Evolutionary conservation across 1,140 invertebrate genomes (phyloP).

Genomic region (Platyscapa corneri): DNA sequence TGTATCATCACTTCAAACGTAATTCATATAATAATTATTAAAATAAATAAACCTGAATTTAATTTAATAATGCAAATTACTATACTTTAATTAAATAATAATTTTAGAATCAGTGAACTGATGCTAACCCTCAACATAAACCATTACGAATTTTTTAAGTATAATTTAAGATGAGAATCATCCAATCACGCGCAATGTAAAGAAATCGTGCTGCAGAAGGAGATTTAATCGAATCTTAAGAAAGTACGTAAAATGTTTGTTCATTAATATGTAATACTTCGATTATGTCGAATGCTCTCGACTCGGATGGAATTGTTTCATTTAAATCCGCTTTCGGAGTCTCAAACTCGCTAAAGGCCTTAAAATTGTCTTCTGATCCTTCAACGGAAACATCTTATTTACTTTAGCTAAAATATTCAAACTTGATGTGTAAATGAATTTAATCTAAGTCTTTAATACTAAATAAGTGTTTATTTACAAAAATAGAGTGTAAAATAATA

Average conservation of each 20-base stretch:
- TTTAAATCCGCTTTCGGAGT: slow-evolving; percentile 44
- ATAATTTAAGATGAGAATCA: slow-evolving; percentile 24
- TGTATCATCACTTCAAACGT: no score
- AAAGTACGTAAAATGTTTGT: slow-evolving; percentile 39
- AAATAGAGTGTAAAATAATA: neutral
- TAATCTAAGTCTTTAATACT: neutral
- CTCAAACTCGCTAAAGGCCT: slow-evolving; percentile 5
- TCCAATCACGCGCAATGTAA: slow-evolving; percentile 18
- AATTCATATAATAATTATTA: neutral
- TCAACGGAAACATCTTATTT: slow-evolving; percentile 25
- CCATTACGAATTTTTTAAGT: slow-evolving; percentile 10
- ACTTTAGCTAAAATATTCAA: slow-evolving; percentile 22
- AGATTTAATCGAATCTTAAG: slow-evolving; percentile 35
- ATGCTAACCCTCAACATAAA: neutral
- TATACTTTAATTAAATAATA: neutral
- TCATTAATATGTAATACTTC: slow-evolving; percentile 51
- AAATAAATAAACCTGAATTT: neutral
- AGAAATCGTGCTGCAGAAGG: slow-evolving; percentile 26
- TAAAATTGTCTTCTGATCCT: slow-evolving; percentile 36
- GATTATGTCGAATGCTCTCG: slow-evolving; percentile 48
- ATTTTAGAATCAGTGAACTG: neutral
- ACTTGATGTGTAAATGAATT: slow-evolving; percentile 15
- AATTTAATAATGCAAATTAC: neutral
- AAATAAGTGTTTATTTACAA: neutral
- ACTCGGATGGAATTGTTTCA: slow-evolving; percentile 41